These are phyloP conservation scores for Turnix velox DNA, from an alignment of 2,113 vertebrate genomes.

Conservation along the genomic window DNA sequence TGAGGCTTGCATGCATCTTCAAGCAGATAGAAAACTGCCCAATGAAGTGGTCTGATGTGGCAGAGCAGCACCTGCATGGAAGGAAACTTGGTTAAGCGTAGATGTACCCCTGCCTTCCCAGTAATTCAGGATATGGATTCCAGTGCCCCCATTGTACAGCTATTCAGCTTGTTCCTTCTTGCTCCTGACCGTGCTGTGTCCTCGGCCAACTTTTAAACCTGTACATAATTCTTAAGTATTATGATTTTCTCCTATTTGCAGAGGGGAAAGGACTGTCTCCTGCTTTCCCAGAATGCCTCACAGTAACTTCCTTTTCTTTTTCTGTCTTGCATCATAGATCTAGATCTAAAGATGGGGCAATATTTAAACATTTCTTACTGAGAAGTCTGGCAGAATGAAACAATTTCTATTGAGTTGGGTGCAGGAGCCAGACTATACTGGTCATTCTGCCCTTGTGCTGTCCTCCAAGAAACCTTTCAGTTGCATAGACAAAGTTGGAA, in stretches of 20 bases:
- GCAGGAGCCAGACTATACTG: neutral
- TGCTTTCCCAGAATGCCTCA: neutral
- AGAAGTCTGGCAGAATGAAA: neutral
- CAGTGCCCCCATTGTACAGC: neutral
- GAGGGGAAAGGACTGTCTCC: neutral
- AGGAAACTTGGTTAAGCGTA: neutral
- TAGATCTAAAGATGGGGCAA: neutral
- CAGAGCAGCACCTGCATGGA: neutral
- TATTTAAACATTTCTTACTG: neutral
- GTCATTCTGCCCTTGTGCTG: accelerated
- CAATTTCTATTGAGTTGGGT: neutral
- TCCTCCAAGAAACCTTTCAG: neutral
- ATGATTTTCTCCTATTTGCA: neutral
- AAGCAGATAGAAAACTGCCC: neutral
- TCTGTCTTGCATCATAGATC: neutral
- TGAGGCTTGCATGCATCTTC: neutral
- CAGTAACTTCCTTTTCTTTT: neutral
- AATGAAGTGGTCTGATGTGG: neutral
- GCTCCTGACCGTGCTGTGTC: neutral
- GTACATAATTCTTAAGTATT: neutral
- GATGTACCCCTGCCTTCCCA: neutral
- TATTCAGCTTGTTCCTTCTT: neutral
- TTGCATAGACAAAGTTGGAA: neutral
- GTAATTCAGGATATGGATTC: neutral
- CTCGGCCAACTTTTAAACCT: neutral